Conservation (phyloP, 2,113 vertebrate genomes). For the Mesitornis unicolor region DNA sequence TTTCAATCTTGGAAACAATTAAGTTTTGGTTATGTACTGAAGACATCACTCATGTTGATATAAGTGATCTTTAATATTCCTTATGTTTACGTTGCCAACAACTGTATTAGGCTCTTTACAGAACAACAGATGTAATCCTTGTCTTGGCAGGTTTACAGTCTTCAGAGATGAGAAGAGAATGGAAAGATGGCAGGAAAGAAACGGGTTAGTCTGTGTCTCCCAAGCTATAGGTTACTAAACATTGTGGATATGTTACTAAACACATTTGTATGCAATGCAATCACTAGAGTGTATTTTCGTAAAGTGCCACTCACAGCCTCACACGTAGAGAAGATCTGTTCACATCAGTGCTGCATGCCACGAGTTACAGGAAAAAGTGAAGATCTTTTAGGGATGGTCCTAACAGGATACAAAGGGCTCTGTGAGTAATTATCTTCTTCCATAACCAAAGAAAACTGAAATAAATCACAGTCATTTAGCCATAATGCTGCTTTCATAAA, state of each 20-base stretch:
- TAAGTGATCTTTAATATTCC: not conserved
- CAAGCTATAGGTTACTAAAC: not conserved
- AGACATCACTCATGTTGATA: not conserved
- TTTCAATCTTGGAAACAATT: not conserved
- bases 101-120: not conserved
- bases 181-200: not conserved
- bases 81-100: not conserved
- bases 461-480: not conserved
- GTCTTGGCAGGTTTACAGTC: not conserved
- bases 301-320: not conserved
- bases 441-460: not conserved
- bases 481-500: not conserved
- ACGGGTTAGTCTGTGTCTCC: not conserved
- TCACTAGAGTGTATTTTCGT: not conserved
- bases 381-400: not conserved
- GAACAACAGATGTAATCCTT: not conserved
- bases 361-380: not conserved
- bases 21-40: not conserved
- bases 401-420: not conserved
- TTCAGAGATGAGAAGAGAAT: not conserved
- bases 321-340: not conserved
- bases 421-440: not conserved
- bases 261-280: not conserved
- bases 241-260: not conserved
- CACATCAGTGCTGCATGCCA: not conserved